Evolutionary conservation across 2,888 invertebrate species (phyloP), one percentile per base, ranked within the genome.

Genomic region (Amphipyra berbera): DNA sequence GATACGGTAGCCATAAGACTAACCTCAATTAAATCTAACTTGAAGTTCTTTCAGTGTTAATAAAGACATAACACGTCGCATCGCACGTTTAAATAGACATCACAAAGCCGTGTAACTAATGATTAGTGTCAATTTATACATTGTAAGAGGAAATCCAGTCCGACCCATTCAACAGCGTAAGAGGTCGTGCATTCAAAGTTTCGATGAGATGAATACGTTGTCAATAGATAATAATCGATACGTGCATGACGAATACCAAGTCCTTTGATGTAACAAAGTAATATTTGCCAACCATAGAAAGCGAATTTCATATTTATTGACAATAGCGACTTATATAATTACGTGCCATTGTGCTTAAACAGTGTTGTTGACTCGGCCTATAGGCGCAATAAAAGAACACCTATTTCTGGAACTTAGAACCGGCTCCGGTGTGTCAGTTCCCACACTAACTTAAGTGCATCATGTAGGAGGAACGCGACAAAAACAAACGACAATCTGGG

Each of bases 311-410:
- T 82, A 81, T 84, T 82, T 84, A 88, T 88, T 88, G 90, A 90
- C 88, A 88, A 88, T 86, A 81, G 82, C 68, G 71, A 68, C 80
- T 91, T 91, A 89, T 88, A 85, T 86, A 91, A 92, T 90, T 88
- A 82, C 77, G 68, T 79, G 61, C 79, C 76, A 88, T 90, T 90
- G 89, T 90, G 81, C 68, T 82, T 84, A 80, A 80, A 83, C 81
- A 78, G 76, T 76, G 73, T 68, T 78, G 81, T 82, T 85, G 76
- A 76, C 71, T 64, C 78, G 60, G 48, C 30, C 27, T n/a, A 46
- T 76, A 71, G 66, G 61, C 58, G 60, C 52, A 63, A 55, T 76
- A 68, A 60, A 75, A 75, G 61, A 73, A 74, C 70, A 73, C 66
- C 73, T 78, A 75, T 78, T 79, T 71, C 60, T 74, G 68, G 65